phyloP scores from a whole-genome alignment of 2,113 vertebrate species.

The Gorilla gorilla region DNA sequence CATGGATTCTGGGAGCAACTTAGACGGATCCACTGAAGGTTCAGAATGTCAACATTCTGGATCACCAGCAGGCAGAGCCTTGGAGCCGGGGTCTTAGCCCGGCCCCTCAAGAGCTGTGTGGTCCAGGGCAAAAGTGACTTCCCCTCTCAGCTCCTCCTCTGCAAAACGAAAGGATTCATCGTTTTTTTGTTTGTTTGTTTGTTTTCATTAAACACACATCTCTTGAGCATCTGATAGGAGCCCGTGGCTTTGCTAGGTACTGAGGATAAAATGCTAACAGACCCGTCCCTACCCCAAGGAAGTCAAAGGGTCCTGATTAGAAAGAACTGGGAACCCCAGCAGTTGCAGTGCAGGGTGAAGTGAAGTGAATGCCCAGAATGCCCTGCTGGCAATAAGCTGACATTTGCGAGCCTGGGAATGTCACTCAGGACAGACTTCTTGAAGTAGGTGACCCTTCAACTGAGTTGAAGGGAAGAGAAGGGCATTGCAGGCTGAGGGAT shows the following conservation, averaged over 20 bases:
- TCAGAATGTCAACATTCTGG: rapidly evolving
- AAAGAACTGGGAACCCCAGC: neutral
- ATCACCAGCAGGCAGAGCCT: neutral
- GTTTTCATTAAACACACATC: neutral
- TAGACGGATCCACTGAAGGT: neutral
- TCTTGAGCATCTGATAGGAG: neutral
- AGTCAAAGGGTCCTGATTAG: neutral
- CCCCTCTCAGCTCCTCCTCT: neutral
- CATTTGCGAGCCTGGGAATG: neutral
- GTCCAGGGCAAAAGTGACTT: neutral
- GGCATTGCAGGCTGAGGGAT: neutral
- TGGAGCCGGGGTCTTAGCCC: neutral
- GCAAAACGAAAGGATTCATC: neutral
- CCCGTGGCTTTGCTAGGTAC: neutral
- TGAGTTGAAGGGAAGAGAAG: neutral
- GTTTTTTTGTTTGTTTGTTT: too few relatives aligned
- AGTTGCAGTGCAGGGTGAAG: neutral
- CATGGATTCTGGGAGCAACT: neutral
- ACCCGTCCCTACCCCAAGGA: neutral
- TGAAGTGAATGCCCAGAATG: too few relatives aligned
- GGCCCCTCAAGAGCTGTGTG: neutral
- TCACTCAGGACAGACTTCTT: neutral
- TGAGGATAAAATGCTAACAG: neutral
- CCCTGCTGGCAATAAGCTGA: neutral
- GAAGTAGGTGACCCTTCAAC: neutral